Evolutionary conservation across 2,113 vertebrate species (phyloP), one percentile per base, ranked within the genome.

Genomic region (Zootoca vivipara): DNA sequence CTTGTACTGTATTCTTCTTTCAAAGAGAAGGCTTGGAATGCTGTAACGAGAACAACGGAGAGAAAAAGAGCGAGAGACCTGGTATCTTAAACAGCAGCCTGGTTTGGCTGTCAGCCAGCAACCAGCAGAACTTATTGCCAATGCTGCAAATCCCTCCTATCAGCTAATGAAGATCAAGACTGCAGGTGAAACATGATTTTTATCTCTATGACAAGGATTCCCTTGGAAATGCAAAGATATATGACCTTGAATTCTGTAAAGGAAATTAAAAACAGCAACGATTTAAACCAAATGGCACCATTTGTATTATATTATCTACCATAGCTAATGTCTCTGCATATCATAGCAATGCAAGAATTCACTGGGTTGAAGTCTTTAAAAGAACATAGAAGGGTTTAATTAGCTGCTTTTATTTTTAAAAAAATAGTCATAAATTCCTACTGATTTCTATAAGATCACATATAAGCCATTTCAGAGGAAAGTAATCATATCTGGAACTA

Each of bases 31-130:
- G 92, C 85, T 62, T 75, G 87, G 79, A 89, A 80, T 85, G 73
- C 92, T 87, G 85, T 85, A 81, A 86, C 78, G 46, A 84, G 69
- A 77, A 86, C 64, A 16, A 90, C 73, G 42, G 40, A 75, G 26
- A 87, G 81, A 85, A 64, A 86, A 86, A 78, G 3, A 89, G 90
- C 88, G 87, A 38, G 65, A 64, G 93, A 72, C 89, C 93, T 4
- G 91, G 93, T 56, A 89, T 15, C 91, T 91, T 13, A 5, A 92
- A 93, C 93, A 77, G 93, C 95, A 93, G 96, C 94, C 84, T 62
- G 93, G 83, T 10, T 40, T 96, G 97, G 97, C 96, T 93, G 86
- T 0, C 93, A 91, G 95, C 96, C 97, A 98, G 95, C 94, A 86
- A 91, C 93, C 95, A 89, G 92, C 91, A 94, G 95, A 96, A 96